Conservation (phyloP, 2,797 vertebrate species). For the Protonibea diacanthus region DNA sequence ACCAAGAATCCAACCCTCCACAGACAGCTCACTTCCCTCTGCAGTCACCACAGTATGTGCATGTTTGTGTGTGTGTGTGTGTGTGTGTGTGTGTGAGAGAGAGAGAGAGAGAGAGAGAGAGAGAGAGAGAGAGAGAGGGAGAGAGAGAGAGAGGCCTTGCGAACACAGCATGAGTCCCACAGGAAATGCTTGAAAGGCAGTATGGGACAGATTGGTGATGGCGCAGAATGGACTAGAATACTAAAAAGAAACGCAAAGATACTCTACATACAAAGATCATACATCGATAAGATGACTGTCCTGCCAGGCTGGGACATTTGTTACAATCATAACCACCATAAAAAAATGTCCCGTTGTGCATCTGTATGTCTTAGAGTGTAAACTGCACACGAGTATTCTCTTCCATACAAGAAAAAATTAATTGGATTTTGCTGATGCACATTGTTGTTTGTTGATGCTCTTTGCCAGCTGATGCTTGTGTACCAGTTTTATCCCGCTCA, state of each 20-base stretch:
- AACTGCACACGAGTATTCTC: constrained; percentile 34
- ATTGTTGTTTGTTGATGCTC: constrained; percentile 60
- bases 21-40: constrained; percentile 85
- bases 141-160: constrained; percentile 62
- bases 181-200: constrained; percentile 84
- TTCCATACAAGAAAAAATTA: constrained; percentile 34
- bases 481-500: constrained; percentile 54
- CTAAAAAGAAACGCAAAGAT: constrained; percentile 74
- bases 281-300: constrained; percentile 46
- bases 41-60: constrained; percentile 70
- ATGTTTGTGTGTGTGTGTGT: constrained; percentile 32
- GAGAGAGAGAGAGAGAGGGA: constrained; percentile 45
- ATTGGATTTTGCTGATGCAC: constrained; percentile 61
- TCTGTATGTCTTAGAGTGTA: constrained; percentile 31
- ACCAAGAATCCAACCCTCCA: constrained; percentile 86
- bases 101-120: constrained; percentile 1
- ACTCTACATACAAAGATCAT: constrained; percentile 60
- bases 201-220: constrained; percentile 84
- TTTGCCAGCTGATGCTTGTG: constrained; percentile 68
- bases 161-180: constrained; percentile 81
- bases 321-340: constrained; percentile 42
- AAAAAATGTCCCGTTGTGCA: constrained; percentile 23
- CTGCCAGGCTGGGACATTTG: constrained; percentile 67
- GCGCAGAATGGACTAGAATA: constrained; percentile 79
- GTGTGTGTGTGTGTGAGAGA: constrained; percentile 17